A percentile compares a stretch with the other conserved stretches of the same genome.
Evolutionary conservation across 2,113 vertebrate genomes (phyloP).

Genomic region (Heliornis fulica): DNA sequence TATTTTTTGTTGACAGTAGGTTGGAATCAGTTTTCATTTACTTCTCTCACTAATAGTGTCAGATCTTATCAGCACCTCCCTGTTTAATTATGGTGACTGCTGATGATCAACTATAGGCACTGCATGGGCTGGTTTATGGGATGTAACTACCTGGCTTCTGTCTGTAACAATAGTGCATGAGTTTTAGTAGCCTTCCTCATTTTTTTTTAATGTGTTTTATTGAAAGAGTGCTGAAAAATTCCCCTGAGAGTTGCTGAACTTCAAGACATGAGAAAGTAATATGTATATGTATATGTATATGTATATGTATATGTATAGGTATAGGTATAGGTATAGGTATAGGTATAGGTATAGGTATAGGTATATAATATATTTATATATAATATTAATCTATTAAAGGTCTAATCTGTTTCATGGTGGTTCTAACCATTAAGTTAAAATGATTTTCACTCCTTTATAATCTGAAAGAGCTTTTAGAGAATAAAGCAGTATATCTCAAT

Average conservation of each 20-base stretch:
- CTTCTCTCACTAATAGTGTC: background rate
- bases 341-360: no score
- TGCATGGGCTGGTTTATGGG: background rate
- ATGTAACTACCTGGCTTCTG: background rate
- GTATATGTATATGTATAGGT: no score
- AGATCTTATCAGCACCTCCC: background rate
- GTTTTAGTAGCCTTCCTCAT: background rate
- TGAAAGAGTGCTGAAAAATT: background rate
- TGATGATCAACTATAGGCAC: background rate
- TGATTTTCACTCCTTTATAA: fast-evolving
- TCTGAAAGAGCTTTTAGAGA: background rate
- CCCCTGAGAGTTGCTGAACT: background rate
- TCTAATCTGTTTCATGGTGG: background rate
- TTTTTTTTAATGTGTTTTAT: background rate
- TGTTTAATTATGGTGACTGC: background rate
- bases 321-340: no score
- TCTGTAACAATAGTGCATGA: background rate
- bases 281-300: no score
- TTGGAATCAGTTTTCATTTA: background rate
- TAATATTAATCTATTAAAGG: no score
- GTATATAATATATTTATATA: no score
- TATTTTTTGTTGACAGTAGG: background rate
- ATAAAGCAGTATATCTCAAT: background rate
- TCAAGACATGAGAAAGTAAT: background rate
- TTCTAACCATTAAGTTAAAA: background rate